Base-by-base conservation (phyloP, 37 sponge, comb jelly and placozoan species). In the Spongilla lacustris region DNA sequence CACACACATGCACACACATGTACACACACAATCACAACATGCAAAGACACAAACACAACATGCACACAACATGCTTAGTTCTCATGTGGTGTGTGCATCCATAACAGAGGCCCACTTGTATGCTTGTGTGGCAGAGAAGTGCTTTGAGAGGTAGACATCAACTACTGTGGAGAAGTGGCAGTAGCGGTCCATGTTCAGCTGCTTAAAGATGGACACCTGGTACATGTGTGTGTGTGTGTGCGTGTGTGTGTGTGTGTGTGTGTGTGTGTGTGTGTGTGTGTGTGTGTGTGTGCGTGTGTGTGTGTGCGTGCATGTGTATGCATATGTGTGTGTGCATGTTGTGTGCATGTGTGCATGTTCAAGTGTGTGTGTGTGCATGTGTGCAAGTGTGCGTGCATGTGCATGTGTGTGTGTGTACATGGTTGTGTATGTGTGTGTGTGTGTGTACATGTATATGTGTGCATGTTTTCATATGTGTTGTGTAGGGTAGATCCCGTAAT, bases 231-330 rank as follows among this genome's bases (percentile, higher is more conserved):
- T 28, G 25, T 21, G 70, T 69, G 70, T 69, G 70, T 69, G 70
- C 8, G 70, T 69, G 70, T 69, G 70, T 69, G 70, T 69, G 70
- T 69, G 70, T 79, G 80, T 91, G 92, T 83, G 34, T 68, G 22
- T 80, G 87, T 87, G 50, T 80, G 92, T 91, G 36, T 46, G 46
- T 88, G 30, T 76, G 50, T 66, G 69, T 75, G 46, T 87, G 79
- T 79, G 73, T 73, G 24, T 32, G 31, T 50, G 12, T 27, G 68
- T 67, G 22, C 67, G 75, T 67, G 36, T 34, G 73, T 79, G 73
- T 73, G 24, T 32, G 31, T 50, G 25, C 13, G 68, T 67, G 22
- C 67, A 32, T 67, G 36, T 67, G 76, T 75, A n/a, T 66, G 69
- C 30, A 77, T 84, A 41, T 50, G 76, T 84, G 68, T 75, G 76